These are phyloP conservation scores for Mirounga angustirostris DNA, from an alignment of 2,113 vertebrate genomes.

Conservation along the genomic window DNA sequence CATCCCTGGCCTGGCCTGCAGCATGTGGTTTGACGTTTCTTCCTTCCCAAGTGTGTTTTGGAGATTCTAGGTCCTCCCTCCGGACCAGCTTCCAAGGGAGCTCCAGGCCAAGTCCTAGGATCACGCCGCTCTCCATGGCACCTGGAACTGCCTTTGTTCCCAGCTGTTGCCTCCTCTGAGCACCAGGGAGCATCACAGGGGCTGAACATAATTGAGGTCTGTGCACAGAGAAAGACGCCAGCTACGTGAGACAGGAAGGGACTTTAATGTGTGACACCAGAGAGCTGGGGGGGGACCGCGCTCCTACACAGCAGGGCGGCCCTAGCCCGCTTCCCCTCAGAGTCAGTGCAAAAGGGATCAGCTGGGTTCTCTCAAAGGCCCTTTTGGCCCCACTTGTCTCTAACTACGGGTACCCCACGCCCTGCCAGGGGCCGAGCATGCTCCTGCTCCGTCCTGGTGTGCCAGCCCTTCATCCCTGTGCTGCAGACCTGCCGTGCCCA, in stretches of 20 bases:
- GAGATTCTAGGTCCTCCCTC: neutral
- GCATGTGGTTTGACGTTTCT: no score
- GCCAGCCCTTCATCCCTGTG: neutral
- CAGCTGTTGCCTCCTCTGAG: neutral
- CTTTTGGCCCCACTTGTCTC: neutral
- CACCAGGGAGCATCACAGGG: rapidly evolving
- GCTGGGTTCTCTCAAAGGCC: slow-evolving; percentile 25
- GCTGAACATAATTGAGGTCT: slow-evolving; percentile 35
- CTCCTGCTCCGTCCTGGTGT: neutral
- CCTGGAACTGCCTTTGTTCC: neutral
- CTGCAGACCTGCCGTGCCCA: neutral
- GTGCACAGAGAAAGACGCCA: slow-evolving; percentile 65
- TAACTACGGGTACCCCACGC: neutral
- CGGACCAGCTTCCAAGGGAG: neutral
- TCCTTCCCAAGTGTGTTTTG: neutral
- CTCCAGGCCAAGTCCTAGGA: neutral
- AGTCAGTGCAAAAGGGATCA: slow-evolving; percentile 3
- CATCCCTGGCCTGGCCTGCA: neutral
- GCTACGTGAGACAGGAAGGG: neutral
- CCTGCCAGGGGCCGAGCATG: neutral
- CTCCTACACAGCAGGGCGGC: neutral
- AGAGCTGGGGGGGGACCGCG: neutral
- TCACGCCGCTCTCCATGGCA: neutral
- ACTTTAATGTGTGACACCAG: neutral
- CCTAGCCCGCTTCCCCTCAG: neutral